Base-by-base conservation (phyloP, 2,797 vertebrate genomes). In the Nannoperca obscura region DNA sequence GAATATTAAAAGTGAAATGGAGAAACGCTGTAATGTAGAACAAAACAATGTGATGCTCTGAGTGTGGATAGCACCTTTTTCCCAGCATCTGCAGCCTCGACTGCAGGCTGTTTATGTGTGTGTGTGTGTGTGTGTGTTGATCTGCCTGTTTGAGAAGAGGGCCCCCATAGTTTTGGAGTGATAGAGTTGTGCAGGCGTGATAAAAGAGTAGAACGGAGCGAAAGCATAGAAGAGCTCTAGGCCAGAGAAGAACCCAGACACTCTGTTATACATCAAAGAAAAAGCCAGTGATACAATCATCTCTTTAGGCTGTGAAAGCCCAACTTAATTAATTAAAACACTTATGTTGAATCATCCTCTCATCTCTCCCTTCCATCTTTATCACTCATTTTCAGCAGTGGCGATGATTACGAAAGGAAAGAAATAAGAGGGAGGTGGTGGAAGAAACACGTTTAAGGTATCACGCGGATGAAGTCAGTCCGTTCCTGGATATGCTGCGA, bases 261-360 rank as follows among this genome's bases (percentile, higher is more conserved):
- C 84, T 83, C 83, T 76, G 85, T 93, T 82, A 73, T 88, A 94
- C 89, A 94, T 93, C 93, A 95, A 94, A 95, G 88, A 72, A 68
- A 81, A 82, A 90, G 77, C 70, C 83, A 53, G 69, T 74, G 89
- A 91, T 91, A 86, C 84, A 57, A 91, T 93, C 89, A 42, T 85
- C 78, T 86, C 85, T 90, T 88, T 86, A 89, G 88, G 86, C 86
- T 63, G 72, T 49, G 67, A 91, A 91, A 83, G 66, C 70, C 65
- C 79, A 84, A 85, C 82, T 93, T 92, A 91, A 88, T 89, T 93
- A 91, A 94, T 95, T 94, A 93, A 92, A 92, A 89, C 80, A 73
- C 73, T 24, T 85, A 82, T 88, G 81, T 81, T 85, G 83, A 89
- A 90, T 93, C 87, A 71, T 82, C 62, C 59, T 83, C 84, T 80